Base-by-base conservation (phyloP, 2,797 vertebrate species). In the Remorina albescens region DNA sequence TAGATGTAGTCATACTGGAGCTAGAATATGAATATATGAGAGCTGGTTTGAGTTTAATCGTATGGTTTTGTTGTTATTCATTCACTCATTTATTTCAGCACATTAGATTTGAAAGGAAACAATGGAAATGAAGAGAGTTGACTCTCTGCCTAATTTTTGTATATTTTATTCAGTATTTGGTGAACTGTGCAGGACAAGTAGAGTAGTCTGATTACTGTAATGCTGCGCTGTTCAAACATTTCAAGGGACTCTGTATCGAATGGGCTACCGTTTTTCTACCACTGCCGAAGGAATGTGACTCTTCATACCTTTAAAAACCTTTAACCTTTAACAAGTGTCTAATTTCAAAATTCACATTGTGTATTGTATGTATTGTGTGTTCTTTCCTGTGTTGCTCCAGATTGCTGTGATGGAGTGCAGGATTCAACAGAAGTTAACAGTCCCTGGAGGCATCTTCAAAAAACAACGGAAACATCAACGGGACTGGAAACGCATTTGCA, bases 401-500 rank as follows among this genome's bases (percentile, higher is more conserved):
- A 11, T 44, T 23, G 30, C 6, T 53, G 25, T 1, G n/a, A 16
- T 21, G 19, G 28, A 64, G 36, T 37, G 26, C 26, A 36, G 6
- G 36, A 51, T 76, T 37, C 44, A 23, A 23, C 37, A 44, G 12
- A 37, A 19, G 5, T 5, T 8, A 26, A 34, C n/a, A 9, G 26
- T 63, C 23, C 46, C 53, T 10, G 66, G 53, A 11, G 74, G 44
- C 19, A 5, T 64, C 8, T 5, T 53, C 19, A 37, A 59, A 58
- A 46, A 44, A 3, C 1, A 25, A 58, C 37, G 37, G 23, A 53
- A 46, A 30, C 37, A 53, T 25, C 25, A 2, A 1, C 25, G 10
- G 8, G 7, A 32, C 50, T n/a, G 2, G 16, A 50, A 23, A 49
- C 42, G 9, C 7, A 46, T 75, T n/a, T 1, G 0, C 26, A 5